Base-by-base conservation (phyloP, 1,140 invertebrate genomes). In the Neuroterus valhalla region DNA sequence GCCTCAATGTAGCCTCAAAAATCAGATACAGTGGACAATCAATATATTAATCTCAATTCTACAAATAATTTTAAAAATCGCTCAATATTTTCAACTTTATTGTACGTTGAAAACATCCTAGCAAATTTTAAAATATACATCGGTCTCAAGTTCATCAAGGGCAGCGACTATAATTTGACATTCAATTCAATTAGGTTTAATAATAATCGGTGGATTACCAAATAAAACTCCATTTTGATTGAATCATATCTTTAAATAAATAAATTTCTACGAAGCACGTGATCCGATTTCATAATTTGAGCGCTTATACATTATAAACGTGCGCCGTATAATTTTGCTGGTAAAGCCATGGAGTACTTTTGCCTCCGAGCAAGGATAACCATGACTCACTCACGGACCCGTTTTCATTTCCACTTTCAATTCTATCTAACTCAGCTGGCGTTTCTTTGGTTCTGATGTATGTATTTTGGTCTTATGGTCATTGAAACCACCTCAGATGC, bases 331-430 rank as follows among this genome's bases (percentile, higher is more conserved):
- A 19, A 19, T 10, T 50, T 19, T 12, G 12, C 48, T 2, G 21
- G 17, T 21, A 21, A 17, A 50, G 17, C 10, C 1, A 31, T n/a
- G 52, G 52, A 15, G n/a, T 62, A 31, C 23, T 38, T 38, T 38
- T 38, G 31, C 31, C 31, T 38, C 31, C 31, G 31, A 26, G 23
- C 55, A 62, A 62, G 55, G 55, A 62, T 62, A 62, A 31, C 21
- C 55, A 14, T 62, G 55, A 62, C 14, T 62, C 55, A 62, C 26
- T 38, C 55, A 38, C 55, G 31, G 55, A 62, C 55, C 55, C 31
- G 55, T 38, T 62, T 62, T 62, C 55, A 62, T 62, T 62, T 62
- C 55, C 55, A 62, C 55, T 62, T 62, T 62, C 55, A 62, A 62
- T 62, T 62, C 55, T 31, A 62, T 62, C 55, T 62, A 62, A 31